Evolutionary conservation across 2,113 vertebrate species (phyloP).

Genomic region (Onychostoma macrolepis): DNA sequence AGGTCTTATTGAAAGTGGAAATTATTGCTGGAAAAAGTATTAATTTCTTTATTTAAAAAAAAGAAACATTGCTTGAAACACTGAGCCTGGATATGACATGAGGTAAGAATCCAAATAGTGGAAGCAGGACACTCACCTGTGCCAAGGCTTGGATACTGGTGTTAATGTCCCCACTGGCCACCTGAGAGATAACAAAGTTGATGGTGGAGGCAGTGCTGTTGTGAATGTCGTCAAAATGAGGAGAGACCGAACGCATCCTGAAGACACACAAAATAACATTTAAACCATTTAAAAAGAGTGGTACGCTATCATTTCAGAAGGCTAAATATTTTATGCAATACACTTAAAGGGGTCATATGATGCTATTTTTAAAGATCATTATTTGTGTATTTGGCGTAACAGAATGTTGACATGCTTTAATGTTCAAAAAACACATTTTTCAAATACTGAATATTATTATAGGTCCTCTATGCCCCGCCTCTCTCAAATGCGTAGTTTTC

Average conservation of each 20-base stretch:
- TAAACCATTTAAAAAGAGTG: neutral
- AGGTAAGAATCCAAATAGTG: neutral
- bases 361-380: no score
- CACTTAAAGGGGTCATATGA: no score
- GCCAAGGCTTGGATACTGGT: conserved; percentile 95
- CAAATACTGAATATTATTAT: no score
- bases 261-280: conserved; percentile 26
- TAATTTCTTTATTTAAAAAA: no score
- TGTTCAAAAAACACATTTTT: no score
- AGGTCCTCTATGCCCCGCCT: no score
- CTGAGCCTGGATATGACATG: neutral
- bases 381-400: no score
- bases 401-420: no score
- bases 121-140: conserved; percentile 78
- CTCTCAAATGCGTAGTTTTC: no score
- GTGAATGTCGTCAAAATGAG: conserved; percentile 95
- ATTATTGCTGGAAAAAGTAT: no score
- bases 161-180: conserved; percentile 95
- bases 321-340: no score
- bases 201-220: conserved; percentile 97
- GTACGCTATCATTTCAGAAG: neutral
- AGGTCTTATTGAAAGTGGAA: neutral
- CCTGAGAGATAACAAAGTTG: conserved; percentile 98
- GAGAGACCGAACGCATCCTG: conserved; percentile 90
- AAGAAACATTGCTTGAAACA: no score